Base-by-base conservation (phyloP, 23 tunicate genomes). In the Ascidia mentula region DNA sequence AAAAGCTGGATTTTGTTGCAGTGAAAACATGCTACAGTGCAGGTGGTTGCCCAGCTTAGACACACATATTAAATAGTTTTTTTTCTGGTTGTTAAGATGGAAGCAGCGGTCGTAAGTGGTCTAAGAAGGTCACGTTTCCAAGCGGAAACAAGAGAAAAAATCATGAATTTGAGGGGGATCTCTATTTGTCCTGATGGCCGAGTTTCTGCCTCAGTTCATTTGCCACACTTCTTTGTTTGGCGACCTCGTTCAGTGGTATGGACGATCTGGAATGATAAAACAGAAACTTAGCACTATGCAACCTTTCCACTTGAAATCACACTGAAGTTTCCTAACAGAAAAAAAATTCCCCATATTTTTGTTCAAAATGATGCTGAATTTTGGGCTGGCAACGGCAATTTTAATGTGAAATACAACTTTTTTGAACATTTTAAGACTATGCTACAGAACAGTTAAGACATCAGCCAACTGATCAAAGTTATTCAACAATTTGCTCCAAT, bases 181-280 rank as follows among this genome's bases (percentile, higher is more conserved):
- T 53, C 24, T 53, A 53, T 53, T 53, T 53, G 65, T 53, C 65
- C 1, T 26, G 65, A 28, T 70, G 60, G 32, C 38, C 81, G 37
- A 86, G 76, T 39, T 82, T 86, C 24, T 39, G 69, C 28, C 78
- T 72, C 80, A 93, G 69, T 72, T 93, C 98, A 60, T 88, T 78
- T 17, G 91, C 98, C 72, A 93, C 84, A 73, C 75, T 86, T 40
- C 65, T 69, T 78, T 83, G 93, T 24, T 93, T 93, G 40, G 80
- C 77, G 32, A 38, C 37, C 38, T 93, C 98, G 72, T 87, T 79
- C 35, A 87, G 82, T 17, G 93, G 87, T 40, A 71, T 79, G 77
- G 70, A 59, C n/a, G 98, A 93, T 69, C 98, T 93, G 79, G 46
- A 86, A 77, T n/a, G n/a, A n/a, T n/a, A n/a, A n/a, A n/a, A n/a